A percentile compares a stretch with the other conserved stretches of the same genome.
Evolutionary conservation across 2,113 vertebrate genomes (phyloP).

Genomic region (Anolis carolinensis): DNA sequence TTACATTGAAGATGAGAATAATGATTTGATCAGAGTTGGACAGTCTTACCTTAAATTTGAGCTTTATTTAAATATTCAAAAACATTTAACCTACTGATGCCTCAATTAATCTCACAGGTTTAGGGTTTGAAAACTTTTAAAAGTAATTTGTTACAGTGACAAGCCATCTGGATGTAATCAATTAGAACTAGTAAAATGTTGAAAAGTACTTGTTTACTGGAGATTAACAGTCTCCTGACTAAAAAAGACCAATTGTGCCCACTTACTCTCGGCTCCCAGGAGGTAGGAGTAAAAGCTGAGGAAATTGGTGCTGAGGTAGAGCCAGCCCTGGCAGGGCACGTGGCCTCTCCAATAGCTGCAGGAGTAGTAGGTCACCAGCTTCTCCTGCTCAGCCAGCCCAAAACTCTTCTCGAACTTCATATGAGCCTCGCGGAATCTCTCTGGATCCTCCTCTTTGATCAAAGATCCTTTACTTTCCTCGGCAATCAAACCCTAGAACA

Average conservation of each 20-base stretch:
- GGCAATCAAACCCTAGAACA: constrained; percentile 90
- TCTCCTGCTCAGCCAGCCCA: constrained; percentile 89
- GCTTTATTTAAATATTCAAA: too few relatives aligned
- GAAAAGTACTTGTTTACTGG: too few relatives aligned
- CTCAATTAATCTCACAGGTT: too few relatives aligned
- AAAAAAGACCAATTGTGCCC: neutral
- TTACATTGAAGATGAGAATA: too few relatives aligned
- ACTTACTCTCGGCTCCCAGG: constrained; percentile 91
- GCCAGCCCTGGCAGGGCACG: constrained; percentile 97
- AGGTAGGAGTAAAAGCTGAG: constrained; percentile 97
- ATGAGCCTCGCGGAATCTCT: constrained; percentile 93
- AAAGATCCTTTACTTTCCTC: constrained; percentile 90
- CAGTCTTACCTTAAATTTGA: too few relatives aligned
- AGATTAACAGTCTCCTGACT: too few relatives aligned
- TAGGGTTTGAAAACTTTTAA: too few relatives aligned
- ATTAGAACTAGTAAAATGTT: too few relatives aligned
- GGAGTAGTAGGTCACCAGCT: constrained; percentile 96
- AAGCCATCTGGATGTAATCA: too few relatives aligned
- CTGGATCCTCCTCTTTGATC: constrained; percentile 91
- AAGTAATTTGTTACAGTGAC: too few relatives aligned
- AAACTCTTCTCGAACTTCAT: constrained; percentile 96
- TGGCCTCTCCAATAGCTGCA: constrained; percentile 98
- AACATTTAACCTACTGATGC: too few relatives aligned
- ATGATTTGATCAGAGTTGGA: too few relatives aligned
- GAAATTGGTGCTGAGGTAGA: constrained; percentile 98